phyloP scores from a whole-genome alignment of 2,888 invertebrate genomes.

The Nephrotoma flavescens region DNA sequence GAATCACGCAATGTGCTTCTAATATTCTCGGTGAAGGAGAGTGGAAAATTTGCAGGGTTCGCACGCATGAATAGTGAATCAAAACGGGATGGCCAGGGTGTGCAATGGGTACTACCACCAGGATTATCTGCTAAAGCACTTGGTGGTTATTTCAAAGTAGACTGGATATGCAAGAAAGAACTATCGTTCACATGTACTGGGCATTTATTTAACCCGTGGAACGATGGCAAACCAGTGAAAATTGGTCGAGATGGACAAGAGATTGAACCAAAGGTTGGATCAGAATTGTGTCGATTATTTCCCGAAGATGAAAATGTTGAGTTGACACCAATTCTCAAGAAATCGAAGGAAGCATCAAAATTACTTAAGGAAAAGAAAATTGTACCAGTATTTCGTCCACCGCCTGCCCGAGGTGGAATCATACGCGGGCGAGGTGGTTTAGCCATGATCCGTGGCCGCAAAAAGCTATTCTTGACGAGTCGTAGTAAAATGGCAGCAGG shows the following conservation, averaged over 20 bases:
- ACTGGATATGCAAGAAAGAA: slow-evolving; percentile 94
- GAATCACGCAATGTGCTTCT: slow-evolving; percentile 88
- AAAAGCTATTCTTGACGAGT: slow-evolving; percentile 48
- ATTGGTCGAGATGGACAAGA: slow-evolving; percentile 98
- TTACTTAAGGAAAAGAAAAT: slow-evolving; percentile 35
- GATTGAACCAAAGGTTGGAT: slow-evolving; percentile 90
- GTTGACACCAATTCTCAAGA: slow-evolving; percentile 71
- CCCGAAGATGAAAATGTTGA: slow-evolving; percentile 86
- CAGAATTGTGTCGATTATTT: slow-evolving; percentile 81
- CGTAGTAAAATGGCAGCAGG: slow-evolving; percentile 36
- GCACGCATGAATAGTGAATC: slow-evolving; percentile 82
- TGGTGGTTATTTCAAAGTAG: slow-evolving; percentile 90
- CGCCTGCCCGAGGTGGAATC: slow-evolving; percentile 30
- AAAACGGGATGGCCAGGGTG: slow-evolving; percentile 73
- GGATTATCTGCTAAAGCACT: slow-evolving; percentile 84
- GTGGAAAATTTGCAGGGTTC: slow-evolving; percentile 86
- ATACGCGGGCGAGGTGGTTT: slow-evolving; percentile 15
- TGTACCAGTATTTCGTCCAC: slow-evolving; percentile 31
- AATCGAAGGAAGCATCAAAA: slow-evolving; percentile 72
- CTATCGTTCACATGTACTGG: slow-evolving; percentile 82
- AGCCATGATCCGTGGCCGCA: slow-evolving; percentile 26
- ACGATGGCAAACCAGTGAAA: slow-evolving; percentile 96
- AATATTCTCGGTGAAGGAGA: slow-evolving; percentile 95
- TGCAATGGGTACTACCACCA: slow-evolving; percentile 89
- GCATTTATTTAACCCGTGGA: slow-evolving; percentile 94